Conservation (phyloP, 1,140 invertebrate genomes). For the Meloidogyne floridensis region DNA sequence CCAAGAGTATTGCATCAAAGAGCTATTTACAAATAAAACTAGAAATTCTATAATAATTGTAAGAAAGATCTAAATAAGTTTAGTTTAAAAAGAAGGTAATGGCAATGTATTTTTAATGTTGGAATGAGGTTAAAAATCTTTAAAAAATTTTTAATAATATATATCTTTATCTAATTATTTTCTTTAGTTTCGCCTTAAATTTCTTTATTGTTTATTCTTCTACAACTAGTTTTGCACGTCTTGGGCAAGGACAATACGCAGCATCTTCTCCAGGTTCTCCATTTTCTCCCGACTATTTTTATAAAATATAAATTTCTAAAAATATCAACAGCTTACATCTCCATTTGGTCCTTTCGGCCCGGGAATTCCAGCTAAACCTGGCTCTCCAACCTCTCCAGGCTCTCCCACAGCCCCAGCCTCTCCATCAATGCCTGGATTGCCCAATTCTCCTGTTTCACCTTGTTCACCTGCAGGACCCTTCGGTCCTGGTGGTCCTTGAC, state of each 20-base stretch:
- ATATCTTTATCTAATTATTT: no score
- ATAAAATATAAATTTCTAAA: neutral
- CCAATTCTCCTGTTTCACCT: conserved; percentile 17
- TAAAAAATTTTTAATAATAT: no score
- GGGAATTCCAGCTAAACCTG: conserved; percentile 1
- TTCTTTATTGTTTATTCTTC: neutral
- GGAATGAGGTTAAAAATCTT: no score
- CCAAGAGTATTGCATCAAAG: no score
- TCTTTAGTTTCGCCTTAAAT: neutral
- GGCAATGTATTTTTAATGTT: no score
- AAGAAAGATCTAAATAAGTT: no score
- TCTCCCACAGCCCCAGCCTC: neutral
- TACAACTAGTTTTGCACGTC: conserved; percentile 2
- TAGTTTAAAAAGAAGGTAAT: no score
- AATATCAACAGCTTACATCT: neutral
- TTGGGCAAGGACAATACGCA: conserved; percentile 29
- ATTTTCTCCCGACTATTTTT: neutral
- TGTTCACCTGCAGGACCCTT: conserved; percentile 19
- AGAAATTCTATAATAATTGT: no score
- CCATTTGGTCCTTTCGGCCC: conserved; percentile 17
- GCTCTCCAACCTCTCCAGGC: neutral
- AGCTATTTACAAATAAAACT: no score
- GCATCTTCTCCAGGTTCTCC: conserved; percentile 20
- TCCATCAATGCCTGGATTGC: conserved; percentile 12
- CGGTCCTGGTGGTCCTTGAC: conserved; percentile 20